Percentiles rank a stretch among this genome's conserved stretches.
phyloP scores from a whole-genome alignment of 1,140 invertebrate genomes.

The Harpegnathos saltator region DNA sequence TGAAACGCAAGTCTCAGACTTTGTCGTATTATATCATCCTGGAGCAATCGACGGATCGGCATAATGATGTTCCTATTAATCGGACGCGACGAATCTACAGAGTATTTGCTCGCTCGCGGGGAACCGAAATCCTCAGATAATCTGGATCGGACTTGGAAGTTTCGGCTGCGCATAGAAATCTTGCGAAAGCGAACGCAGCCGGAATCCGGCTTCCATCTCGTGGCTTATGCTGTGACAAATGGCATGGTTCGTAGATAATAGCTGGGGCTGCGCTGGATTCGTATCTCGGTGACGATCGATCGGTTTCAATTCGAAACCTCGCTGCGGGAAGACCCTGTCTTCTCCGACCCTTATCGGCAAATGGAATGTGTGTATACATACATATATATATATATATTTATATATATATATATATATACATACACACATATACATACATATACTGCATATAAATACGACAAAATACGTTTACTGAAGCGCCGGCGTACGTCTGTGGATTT shows the following conservation, averaged over 20 bases:
- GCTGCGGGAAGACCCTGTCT: constrained; percentile 35
- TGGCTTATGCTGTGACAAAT: constrained; percentile 78
- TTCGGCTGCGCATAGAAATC: constrained; percentile 57
- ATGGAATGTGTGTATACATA: constrained; percentile 33
- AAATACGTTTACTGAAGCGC: constrained; percentile 1
- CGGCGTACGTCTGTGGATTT: not conserved
- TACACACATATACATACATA: not conserved
- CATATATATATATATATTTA: not conserved
- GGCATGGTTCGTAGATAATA: constrained; percentile 77
- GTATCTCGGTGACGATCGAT: constrained; percentile 71
- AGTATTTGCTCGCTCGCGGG: constrained; percentile 48
- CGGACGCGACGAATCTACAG: constrained; percentile 5
- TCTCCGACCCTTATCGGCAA: constrained; percentile 25
- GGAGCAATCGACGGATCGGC: not conserved
- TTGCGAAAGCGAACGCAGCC: constrained; percentile 22
- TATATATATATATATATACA: not conserved
- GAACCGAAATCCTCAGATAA: constrained; percentile 53
- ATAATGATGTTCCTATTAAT: constrained; percentile 52
- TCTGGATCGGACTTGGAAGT: constrained; percentile 54
- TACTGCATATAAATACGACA: constrained; percentile 24
- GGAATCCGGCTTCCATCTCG: constrained; percentile 62
- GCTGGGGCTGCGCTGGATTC: constrained; percentile 64
- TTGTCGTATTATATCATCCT: constrained; percentile 4
- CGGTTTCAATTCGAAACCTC: constrained; percentile 68
- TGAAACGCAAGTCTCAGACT: constrained; percentile 31